Conservation (phyloP, 2,113 vertebrate species). For the Indicator maculatus region DNA sequence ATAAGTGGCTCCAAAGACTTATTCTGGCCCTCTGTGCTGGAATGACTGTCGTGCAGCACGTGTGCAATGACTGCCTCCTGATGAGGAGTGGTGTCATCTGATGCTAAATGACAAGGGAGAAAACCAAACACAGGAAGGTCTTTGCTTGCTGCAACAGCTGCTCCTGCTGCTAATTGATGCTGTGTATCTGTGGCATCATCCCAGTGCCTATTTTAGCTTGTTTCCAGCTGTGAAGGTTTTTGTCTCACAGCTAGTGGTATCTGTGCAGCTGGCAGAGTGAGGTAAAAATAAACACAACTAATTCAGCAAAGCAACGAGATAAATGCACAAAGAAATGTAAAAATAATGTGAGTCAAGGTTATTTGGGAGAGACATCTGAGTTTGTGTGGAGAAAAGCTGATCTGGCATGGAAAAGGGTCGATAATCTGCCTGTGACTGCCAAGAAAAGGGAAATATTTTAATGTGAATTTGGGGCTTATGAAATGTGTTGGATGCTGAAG, state of each 20-base stretch:
- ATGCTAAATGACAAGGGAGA: conserved; percentile 42
- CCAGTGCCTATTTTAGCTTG: conserved; percentile 58
- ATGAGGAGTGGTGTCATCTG: conserved; percentile 55
- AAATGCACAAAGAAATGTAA: conserved; percentile 35
- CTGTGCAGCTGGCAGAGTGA: conserved; percentile 53
- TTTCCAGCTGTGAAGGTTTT: conserved; percentile 70
- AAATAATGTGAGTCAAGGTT: conserved; percentile 42
- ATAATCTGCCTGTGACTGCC: background rate
- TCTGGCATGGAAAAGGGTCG: background rate
- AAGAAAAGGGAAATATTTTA: background rate
- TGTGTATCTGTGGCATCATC: conserved; percentile 63
- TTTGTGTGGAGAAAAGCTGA: background rate
- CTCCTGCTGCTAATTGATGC: conserved; percentile 55
- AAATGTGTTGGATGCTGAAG: background rate
- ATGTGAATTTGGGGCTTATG: background rate
- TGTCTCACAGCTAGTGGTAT: conserved; percentile 68
- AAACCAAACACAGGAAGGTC: conserved; percentile 61
- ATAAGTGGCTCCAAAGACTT: conserved; percentile 12
- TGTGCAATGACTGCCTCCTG: background rate
- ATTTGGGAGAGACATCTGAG: conserved; percentile 25
- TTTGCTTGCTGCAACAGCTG: conserved; percentile 62
- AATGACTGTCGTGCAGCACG: background rate
- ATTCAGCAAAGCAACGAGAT: conserved; percentile 42
- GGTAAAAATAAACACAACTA: conserved; percentile 65
- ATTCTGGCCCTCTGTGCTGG: background rate